Evolutionary conservation across 2,797 vertebrate species (phyloP).

Genomic region (Arremon aurantiirostris): DNA sequence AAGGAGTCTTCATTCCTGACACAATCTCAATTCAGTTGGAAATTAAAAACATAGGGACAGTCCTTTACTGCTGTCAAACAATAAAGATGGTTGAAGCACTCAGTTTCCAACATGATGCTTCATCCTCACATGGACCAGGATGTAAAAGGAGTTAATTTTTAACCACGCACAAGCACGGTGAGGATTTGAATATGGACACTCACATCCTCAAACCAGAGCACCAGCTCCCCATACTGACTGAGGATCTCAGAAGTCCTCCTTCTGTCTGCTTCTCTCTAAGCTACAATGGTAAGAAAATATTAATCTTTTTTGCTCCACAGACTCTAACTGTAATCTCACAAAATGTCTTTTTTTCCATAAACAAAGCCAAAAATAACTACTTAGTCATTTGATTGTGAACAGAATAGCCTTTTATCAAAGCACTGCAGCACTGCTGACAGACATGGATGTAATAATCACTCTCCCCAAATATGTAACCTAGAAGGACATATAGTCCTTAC

Average conservation of each 20-base stretch:
- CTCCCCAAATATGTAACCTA: neutral
- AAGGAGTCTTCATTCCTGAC: neutral
- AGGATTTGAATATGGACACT: neutral
- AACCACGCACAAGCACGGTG: neutral
- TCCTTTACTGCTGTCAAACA: neutral
- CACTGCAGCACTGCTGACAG: conserved; percentile 23
- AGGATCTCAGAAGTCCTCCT: neutral
- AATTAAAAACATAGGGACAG: neutral
- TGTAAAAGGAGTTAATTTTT: neutral
- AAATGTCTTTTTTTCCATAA: conserved; percentile 69
- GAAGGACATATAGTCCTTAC: conserved; percentile 34
- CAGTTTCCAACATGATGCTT: neutral
- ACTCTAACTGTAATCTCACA: conserved; percentile 59
- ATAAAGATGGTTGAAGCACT: neutral
- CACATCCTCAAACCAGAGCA: neutral
- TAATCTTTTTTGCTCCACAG: conserved; percentile 45
- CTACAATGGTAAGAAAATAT: conserved; percentile 55
- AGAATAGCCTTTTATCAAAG: conserved; percentile 60
- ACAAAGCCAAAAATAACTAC: conserved; percentile 73
- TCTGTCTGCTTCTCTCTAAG: neutral
- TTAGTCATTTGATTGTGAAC: conserved; percentile 63
- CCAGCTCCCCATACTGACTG: neutral
- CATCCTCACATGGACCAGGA: neutral
- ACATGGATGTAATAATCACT: conserved; percentile 51
- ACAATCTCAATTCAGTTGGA: neutral